Evolutionary conservation across 2,797 vertebrate genomes (phyloP).

Genomic region (Kryptolebias ocellatus): DNA sequence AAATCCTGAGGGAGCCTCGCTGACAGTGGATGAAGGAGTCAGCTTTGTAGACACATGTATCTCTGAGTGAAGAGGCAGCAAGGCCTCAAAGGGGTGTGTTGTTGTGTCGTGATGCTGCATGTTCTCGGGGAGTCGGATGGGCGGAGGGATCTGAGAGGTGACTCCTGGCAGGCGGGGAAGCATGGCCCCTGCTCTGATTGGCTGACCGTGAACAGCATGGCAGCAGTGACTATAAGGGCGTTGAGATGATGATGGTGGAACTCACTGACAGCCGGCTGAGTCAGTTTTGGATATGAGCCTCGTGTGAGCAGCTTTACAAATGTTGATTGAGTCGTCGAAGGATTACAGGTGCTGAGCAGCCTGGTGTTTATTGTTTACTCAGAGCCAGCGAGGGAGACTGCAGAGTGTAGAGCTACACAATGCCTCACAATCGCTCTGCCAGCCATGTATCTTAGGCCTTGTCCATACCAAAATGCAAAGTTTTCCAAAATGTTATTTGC

Average conservation of each 20-base stretch:
- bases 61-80: conserved; percentile 49
- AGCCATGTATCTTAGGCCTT: conserved; percentile 13
- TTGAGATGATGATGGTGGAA: conserved; percentile 36
- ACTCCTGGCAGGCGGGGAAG: conserved; percentile 38
- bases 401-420: conserved; percentile 23
- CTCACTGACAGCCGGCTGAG: conserved; percentile 49
- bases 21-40: conserved; percentile 58
- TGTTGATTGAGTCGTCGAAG: conserved; percentile 79
- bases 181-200: conserved; percentile 41
- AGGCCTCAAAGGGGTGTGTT: conserved; percentile 40
- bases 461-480: background rate
- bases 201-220: conserved; percentile 31
- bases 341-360: conserved; percentile 72
- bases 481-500: no score
- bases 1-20: conserved; percentile 56
- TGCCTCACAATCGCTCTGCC: conserved; percentile 24
- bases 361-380: conserved; percentile 67
- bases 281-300: conserved; percentile 59
- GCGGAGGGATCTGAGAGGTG: conserved; percentile 42
- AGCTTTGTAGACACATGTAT: conserved; percentile 63
- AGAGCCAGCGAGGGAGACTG: conserved; percentile 27
- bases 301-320: conserved; percentile 73
- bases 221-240: conserved; percentile 15
- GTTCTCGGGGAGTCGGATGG: conserved; percentile 36
- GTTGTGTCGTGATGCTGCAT: conserved; percentile 44